Evolutionary conservation across 2,888 invertebrate species (phyloP).

Genomic region (Lydus trimaculatus): DNA sequence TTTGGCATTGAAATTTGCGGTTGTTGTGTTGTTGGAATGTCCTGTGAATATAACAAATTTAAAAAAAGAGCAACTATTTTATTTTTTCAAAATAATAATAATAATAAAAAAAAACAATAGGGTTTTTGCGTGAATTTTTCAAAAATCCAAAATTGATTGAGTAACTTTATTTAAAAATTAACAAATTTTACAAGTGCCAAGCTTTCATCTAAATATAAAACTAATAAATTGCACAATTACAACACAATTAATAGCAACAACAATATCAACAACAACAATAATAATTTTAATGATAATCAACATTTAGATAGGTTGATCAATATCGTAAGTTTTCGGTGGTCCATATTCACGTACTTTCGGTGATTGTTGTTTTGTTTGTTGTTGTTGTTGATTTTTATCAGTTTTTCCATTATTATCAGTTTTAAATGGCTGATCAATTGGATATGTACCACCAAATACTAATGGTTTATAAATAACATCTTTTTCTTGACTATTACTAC

Average conservation of each 20-base stretch:
- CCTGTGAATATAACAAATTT: slow-evolving; percentile 50
- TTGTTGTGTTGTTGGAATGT: slow-evolving; percentile 43
- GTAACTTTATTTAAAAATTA: slow-evolving; percentile 31
- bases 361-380: slow-evolving; percentile 31
- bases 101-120: no score
- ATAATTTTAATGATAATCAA: background rate
- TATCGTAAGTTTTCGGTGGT: slow-evolving; percentile 65
- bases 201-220: slow-evolving; percentile 18
- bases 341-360: slow-evolving; percentile 57
- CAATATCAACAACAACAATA: slow-evolving; percentile 1
- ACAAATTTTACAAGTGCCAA: slow-evolving; percentile 23
- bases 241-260: slow-evolving; percentile 21
- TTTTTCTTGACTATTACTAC: slow-evolving; percentile 48
- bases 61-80: slow-evolving; percentile 54
- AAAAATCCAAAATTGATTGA: slow-evolving; percentile 9
- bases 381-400: slow-evolving; percentile 22
- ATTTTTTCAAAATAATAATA: slow-evolving; percentile 36
- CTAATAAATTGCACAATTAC: slow-evolving; percentile 9
- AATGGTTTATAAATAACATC: slow-evolving; percentile 67
- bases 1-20: slow-evolving; percentile 69
- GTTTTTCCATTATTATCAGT: slow-evolving; percentile 18
- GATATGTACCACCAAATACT: slow-evolving; percentile 86
- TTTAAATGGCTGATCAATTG: slow-evolving; percentile 75
- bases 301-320: slow-evolving; percentile 65
- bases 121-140: background rate